Conservation (phyloP, 2,113 vertebrate genomes). For the Nothocercus nigrocapillus region DNA sequence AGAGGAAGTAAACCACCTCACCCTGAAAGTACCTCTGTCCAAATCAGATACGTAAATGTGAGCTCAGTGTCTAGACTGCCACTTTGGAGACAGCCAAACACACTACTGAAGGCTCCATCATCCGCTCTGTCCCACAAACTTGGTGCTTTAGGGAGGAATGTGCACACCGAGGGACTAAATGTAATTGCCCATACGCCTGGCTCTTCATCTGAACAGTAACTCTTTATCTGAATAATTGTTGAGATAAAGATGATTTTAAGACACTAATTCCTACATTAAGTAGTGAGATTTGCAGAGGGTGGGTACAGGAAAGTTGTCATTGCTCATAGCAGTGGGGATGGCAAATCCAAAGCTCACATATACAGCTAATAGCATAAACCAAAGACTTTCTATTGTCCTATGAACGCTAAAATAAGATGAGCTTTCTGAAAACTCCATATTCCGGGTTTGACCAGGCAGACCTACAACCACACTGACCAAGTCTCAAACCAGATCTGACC, state of each 20-base stretch:
- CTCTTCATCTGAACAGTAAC: not conserved
- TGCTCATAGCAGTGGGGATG: not conserved
- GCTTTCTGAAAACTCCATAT: not conserved
- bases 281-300: not conserved
- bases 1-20: not conserved
- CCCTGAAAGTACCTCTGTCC: not conserved
- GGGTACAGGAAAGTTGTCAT: not conserved
- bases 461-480: not conserved
- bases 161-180: not conserved
- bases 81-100: not conserved
- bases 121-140: not conserved
- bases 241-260: not conserved
- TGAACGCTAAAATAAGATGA: not conserved
- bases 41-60: not conserved
- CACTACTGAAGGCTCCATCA: not conserved
- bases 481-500: not conserved
- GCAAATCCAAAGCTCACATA: not conserved
- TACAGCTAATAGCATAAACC: not conserved
- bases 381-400: not conserved
- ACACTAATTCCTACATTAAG: not conserved
- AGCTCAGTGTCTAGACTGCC: not conserved
- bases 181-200: too few species aligned
- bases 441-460: not conserved
- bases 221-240: not conserved
- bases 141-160: not conserved